Evolutionary conservation across 64 coral and sea anemone genomes (phyloP).

Genomic region (Montipora capricornis): DNA sequence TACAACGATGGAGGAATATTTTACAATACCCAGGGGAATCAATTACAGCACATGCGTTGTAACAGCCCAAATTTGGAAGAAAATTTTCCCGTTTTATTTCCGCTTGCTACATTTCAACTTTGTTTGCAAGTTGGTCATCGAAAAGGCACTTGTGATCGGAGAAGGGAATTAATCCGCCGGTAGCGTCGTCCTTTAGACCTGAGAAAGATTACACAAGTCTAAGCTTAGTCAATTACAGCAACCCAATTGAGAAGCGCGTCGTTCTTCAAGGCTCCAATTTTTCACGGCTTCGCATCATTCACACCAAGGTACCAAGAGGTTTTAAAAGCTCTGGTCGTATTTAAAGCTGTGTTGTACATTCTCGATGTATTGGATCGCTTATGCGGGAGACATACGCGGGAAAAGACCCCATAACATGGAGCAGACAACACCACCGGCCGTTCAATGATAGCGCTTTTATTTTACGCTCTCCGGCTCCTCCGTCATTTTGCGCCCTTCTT

Average conservation of each 20-base stretch:
- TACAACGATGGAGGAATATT: slow-evolving; percentile 4
- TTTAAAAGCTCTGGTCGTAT: background rate
- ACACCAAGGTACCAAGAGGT: slow-evolving; percentile 3
- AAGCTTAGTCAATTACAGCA: background rate
- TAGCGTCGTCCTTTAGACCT: background rate
- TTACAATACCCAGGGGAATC: slow-evolving; percentile 42
- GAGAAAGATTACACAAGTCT: no score
- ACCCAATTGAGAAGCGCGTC: background rate
- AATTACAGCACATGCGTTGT: slow-evolving; percentile 49
- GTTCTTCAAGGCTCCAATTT: background rate
- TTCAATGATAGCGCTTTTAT: background rate
- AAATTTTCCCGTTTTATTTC: slow-evolving; percentile 37
- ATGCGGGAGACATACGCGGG: slow-evolving; percentile 37
- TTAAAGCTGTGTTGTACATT: slow-evolving; percentile 11
- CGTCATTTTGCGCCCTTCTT: background rate
- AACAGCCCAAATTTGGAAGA: background rate
- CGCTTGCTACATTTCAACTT: background rate
- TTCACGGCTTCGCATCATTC: slow-evolving; percentile 16
- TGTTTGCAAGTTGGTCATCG: slow-evolving; percentile 31
- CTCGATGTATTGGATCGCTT: slow-evolving; percentile 53
- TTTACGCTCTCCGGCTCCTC: background rate
- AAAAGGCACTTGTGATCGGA: background rate
- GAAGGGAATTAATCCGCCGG: background rate
- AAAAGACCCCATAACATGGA: slow-evolving; percentile 16
- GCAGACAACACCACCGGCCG: background rate